Evolutionary conservation across 1,140 invertebrate species (phyloP).

Genomic region (Lasaia peninsularis): DNA sequence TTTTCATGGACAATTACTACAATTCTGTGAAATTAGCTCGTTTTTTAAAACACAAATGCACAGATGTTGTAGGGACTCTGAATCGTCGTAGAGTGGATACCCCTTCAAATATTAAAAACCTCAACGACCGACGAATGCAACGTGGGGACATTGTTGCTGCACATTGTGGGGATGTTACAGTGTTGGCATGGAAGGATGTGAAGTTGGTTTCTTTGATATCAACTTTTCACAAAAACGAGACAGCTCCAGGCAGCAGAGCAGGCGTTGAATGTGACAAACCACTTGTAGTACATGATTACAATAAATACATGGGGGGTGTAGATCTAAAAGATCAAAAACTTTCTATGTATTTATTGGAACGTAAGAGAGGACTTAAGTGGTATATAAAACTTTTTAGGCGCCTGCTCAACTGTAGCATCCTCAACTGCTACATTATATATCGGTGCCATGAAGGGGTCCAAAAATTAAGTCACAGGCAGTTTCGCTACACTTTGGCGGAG

Average conservation of each 20-base stretch:
- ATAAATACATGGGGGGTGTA: constrained; percentile 31
- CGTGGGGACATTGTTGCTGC: constrained; percentile 19
- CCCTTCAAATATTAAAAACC: constrained; percentile 20
- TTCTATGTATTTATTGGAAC: constrained; percentile 29
- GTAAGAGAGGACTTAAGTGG: constrained; percentile 28
- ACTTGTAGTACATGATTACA: constrained; percentile 28
- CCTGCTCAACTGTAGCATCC: constrained; percentile 20
- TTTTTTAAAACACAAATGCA: constrained; percentile 19
- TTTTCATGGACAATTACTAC: constrained; percentile 29
- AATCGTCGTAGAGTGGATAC: constrained; percentile 18
- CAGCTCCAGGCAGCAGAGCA: constrained; percentile 17
- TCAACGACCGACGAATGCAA: constrained; percentile 12
- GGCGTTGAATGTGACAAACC: constrained; percentile 23
- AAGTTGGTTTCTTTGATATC: constrained; percentile 28
- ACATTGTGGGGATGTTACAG: constrained; percentile 26
- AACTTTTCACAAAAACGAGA: constrained; percentile 12
- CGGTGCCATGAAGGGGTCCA: neutral
- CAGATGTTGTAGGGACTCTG: constrained; percentile 27
- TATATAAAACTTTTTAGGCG: constrained; percentile 31
- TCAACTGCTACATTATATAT: constrained; percentile 21
- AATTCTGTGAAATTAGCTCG: constrained; percentile 18
- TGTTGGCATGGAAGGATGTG: constrained; percentile 30
- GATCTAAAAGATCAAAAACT: constrained; percentile 4
- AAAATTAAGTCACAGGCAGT: constrained; percentile 13
- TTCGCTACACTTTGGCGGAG: constrained; percentile 11